phyloP scores from a whole-genome alignment of 2,888 invertebrate species.

The Craniophora ligustri region DNA sequence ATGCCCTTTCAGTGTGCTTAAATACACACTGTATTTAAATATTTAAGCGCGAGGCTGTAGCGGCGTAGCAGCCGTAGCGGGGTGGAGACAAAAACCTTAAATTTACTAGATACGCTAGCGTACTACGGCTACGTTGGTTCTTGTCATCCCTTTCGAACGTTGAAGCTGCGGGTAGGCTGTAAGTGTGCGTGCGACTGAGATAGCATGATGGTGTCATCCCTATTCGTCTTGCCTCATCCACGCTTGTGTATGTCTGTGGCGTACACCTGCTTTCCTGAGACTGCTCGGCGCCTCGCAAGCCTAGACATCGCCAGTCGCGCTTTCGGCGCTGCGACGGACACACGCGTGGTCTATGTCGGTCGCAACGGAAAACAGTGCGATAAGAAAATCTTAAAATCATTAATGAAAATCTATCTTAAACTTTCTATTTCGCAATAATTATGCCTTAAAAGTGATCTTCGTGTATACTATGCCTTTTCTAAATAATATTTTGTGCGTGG shows the following conservation, averaged over 20 bases:
- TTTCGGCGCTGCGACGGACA: slow-evolving; percentile 63
- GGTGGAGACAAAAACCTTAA: slow-evolving; percentile 27
- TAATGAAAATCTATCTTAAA: slow-evolving; percentile 70
- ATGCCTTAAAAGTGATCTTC: slow-evolving; percentile 59
- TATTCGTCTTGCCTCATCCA: slow-evolving; percentile 55
- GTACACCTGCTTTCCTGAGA: slow-evolving; percentile 73
- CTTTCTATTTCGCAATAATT: slow-evolving; percentile 59
- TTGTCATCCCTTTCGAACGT: slow-evolving; percentile 26
- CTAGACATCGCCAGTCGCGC: slow-evolving; percentile 72
- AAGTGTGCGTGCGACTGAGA: slow-evolving; percentile 47
- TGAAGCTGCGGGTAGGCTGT: neutral
- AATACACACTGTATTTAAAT: slow-evolving; percentile 46
- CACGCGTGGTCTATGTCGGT: slow-evolving; percentile 57
- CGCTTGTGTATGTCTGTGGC: slow-evolving; percentile 52
- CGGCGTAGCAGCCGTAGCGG: slow-evolving; percentile 17
- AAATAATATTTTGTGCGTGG: slow-evolving; percentile 49
- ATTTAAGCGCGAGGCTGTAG: slow-evolving; percentile 40
- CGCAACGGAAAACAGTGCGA: slow-evolving; percentile 59
- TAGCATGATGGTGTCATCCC: slow-evolving; percentile 42
- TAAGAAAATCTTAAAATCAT: slow-evolving; percentile 65
- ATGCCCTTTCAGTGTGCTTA: slow-evolving; percentile 43
- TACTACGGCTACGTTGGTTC: slow-evolving; percentile 17
- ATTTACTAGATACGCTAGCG: slow-evolving; percentile 44
- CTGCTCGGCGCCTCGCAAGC: slow-evolving; percentile 74
- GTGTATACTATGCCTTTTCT: slow-evolving; percentile 52